Evolutionary conservation across 2,113 vertebrate species (phyloP).

Genomic region (Myanophis thanlyinensis): DNA sequence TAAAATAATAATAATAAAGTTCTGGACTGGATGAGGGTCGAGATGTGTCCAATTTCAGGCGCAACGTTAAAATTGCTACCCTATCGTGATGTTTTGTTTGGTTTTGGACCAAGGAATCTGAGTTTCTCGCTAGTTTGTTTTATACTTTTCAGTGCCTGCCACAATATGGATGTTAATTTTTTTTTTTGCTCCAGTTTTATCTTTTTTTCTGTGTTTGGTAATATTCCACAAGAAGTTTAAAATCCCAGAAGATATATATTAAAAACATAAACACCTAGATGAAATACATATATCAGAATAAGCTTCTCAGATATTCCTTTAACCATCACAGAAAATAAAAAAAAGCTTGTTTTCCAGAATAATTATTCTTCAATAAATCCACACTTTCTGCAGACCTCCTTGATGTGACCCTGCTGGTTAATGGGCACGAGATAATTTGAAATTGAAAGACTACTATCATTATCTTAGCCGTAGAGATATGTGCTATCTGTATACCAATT

Average conservation of each 20-base stretch:
- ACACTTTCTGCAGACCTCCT: constrained; percentile 18
- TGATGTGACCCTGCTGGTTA: constrained; percentile 23
- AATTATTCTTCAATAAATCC: constrained; percentile 14
- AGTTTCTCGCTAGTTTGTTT: background rate
- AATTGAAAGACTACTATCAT: constrained; percentile 24
- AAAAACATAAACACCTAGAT: background rate
- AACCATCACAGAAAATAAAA: constrained; percentile 32
- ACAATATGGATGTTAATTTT: background rate
- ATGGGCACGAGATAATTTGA: constrained; percentile 32
- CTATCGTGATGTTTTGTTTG: background rate
- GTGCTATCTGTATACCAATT: constrained; percentile 12
- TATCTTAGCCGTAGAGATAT: constrained; percentile 13
- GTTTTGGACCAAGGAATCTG: background rate
- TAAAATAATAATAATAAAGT: background rate
- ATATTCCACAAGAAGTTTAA: background rate
- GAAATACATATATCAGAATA: constrained; percentile 4
- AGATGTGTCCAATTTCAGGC: background rate
- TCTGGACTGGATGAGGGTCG: background rate
- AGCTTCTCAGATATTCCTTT: background rate
- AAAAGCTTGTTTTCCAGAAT: background rate
- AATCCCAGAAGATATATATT: background rate
- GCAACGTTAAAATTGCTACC: background rate
- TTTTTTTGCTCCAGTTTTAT: background rate
- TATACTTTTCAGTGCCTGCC: background rate
- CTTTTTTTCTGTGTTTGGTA: background rate